Conservation (phyloP, 2,797 vertebrate genomes). For the Enteromius radiatus region DNA sequence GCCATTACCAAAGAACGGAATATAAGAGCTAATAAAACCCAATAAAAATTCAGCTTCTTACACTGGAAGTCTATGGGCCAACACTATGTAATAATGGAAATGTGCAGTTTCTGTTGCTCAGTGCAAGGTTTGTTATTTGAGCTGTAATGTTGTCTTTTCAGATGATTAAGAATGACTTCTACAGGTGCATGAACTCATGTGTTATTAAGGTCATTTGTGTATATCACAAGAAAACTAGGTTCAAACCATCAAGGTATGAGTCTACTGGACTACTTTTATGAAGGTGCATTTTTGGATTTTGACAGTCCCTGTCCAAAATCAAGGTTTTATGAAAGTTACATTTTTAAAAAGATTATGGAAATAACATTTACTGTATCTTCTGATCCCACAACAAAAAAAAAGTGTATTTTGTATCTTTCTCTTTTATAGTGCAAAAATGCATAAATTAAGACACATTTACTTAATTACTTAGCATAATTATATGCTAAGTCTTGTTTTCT, state of each 20-base stretch:
- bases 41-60: too few relatives aligned
- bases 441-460: too few relatives aligned
- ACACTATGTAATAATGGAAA: not conserved
- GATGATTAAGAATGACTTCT: not conserved
- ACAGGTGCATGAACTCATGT: not conserved
- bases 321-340: too few relatives aligned
- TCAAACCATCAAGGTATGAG: not conserved
- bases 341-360: too few relatives aligned
- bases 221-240: not conserved
- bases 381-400: too few relatives aligned
- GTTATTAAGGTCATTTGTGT: not conserved
- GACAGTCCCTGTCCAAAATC: not conserved
- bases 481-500: too few relatives aligned
- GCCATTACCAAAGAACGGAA: not conserved
- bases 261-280: not conserved
- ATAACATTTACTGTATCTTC: too few relatives aligned
- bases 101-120: not conserved
- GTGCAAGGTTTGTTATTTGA: not conserved
- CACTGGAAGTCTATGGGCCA: not conserved
- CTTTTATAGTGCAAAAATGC: too few relatives aligned
- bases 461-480: too few relatives aligned
- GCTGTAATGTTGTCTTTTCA: not conserved
- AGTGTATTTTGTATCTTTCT: too few relatives aligned
- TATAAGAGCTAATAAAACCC: not conserved
- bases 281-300: not conserved